Evolutionary conservation across 1,140 invertebrate species (phyloP).

Genomic region (Diprion similis): DNA sequence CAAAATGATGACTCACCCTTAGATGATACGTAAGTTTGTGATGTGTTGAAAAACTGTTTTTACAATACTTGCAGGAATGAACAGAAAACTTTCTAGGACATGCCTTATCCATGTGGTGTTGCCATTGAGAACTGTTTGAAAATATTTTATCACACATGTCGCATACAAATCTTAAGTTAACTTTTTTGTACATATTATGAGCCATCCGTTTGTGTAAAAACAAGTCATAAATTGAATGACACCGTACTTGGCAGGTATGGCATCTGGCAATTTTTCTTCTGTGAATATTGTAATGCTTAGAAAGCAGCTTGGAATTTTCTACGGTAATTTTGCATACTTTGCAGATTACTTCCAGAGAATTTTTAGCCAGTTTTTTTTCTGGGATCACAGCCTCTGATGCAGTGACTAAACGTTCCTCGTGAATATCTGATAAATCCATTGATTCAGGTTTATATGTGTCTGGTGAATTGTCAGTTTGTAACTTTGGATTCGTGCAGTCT

Average conservation of each 20-base stretch:
- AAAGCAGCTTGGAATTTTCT: constrained; percentile 32
- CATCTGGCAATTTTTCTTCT: constrained; percentile 30
- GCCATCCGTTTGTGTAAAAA: constrained; percentile 36
- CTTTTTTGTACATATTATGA: constrained; percentile 38
- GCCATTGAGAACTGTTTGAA: constrained; percentile 41
- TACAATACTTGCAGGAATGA: constrained; percentile 41
- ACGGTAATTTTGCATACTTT: constrained; percentile 35
- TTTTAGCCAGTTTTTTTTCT: not conserved
- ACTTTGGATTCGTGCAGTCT: constrained; percentile 11
- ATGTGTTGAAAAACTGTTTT: constrained; percentile 34
- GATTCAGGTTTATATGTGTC: not conserved
- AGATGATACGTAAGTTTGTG: constrained; percentile 38
- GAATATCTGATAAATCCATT: not conserved
- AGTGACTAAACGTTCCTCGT: not conserved
- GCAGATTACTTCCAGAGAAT: constrained; percentile 25
- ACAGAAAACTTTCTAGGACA: constrained; percentile 35
- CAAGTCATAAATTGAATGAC: constrained; percentile 38
- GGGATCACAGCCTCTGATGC: not conserved
- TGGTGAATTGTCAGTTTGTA: not conserved
- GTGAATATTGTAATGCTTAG: constrained; percentile 37
- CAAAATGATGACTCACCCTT: constrained; percentile 31
- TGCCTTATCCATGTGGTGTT: constrained; percentile 35
- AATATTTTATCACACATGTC: constrained; percentile 42
- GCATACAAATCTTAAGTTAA: constrained; percentile 38
- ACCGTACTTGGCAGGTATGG: constrained; percentile 33